Base-by-base conservation (phyloP, 2,797 vertebrate genomes). In the Ambastaia sidthimunki region DNA sequence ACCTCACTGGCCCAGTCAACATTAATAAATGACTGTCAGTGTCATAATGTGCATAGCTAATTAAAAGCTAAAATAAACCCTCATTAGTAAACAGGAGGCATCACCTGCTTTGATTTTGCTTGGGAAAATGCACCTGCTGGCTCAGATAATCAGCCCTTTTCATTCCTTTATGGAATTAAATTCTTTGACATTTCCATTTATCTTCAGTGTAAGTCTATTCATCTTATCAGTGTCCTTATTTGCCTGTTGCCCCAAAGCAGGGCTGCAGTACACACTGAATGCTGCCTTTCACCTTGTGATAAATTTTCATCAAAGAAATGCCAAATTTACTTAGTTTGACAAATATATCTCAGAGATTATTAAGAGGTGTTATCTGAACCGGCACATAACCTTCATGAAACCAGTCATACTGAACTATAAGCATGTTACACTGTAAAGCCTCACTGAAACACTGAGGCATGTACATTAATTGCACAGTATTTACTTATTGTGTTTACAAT, bases 41-140 rank as follows among this genome's bases (percentile, higher is more conserved):
- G 76, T 55, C 68, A 80, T 3, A 57, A 41, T 71, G 74, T 52
- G 62, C 73, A 50, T 57, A 59, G 12, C 63, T 80, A 82, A 82
- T 85, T 68, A 52, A 74, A 74, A 68, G 74, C 79, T 75, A 55
- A 74, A 77, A 81, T 65, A 78, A 78, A 76, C 77, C 67, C 67
- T 75, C 74, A 76, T 83, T 83, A 80, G 72, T 71, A 76, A 83
- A 80, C 72, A 80, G 50, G 63, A 80, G 73, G 67, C 74, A 60
- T 62, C 13, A 16, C 6, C 15, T 80, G 66, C 52, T 66, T 65
- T 63, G 23, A 67, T 70, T 47, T 31, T 31, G 71, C 44, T 57
- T 57, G 6, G 74, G 71, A 76, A 76, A 80, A 80, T 59, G 77
- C 68, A 78, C 77, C 67, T 78, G 66, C 44, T 57, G 66, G 66